Evolutionary conservation across 1,140 invertebrate genomes (phyloP).

Genomic region (Hylaeus anthracinus): DNA sequence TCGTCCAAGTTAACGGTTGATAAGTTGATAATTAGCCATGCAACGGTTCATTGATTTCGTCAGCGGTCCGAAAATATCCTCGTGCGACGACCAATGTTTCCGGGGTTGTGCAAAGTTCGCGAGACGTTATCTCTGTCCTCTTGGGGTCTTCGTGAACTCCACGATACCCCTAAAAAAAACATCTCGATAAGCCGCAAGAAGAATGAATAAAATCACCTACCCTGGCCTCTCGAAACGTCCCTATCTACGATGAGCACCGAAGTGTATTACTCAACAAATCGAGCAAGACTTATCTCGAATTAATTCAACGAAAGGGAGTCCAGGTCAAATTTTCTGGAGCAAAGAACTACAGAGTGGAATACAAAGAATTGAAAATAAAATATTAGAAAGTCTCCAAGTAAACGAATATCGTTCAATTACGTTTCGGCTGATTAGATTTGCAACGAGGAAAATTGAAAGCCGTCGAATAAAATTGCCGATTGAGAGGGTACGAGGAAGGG

Average conservation of each 20-base stretch:
- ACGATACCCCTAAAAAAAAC: background rate
- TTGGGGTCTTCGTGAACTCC: no score
- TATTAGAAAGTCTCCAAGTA: no score
- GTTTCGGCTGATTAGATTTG: no score
- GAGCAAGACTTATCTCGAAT: no score
- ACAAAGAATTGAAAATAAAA: no score
- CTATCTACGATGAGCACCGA: background rate
- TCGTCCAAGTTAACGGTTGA: background rate
- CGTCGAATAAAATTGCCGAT: constrained; percentile 3
- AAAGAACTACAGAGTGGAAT: no score
- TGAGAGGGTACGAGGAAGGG: background rate
- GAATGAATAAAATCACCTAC: background rate
- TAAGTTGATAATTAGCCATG: constrained; percentile 19
- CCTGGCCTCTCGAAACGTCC: no score
- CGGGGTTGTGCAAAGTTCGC: constrained; percentile 15
- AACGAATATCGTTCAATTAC: no score
- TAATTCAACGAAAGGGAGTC: no score
- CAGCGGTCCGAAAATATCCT: constrained; percentile 5
- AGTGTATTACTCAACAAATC: background rate
- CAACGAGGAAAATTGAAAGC: no score
- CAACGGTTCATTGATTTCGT: background rate
- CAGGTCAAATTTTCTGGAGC: no score
- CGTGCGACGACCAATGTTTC: background rate
- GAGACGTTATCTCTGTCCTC: background rate
- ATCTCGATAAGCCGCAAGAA: background rate